Evolutionary conservation across 2,113 vertebrate species (phyloP), one percentile per base, ranked within the genome.

Genomic region (Neomonachus schauinslandi): DNA sequence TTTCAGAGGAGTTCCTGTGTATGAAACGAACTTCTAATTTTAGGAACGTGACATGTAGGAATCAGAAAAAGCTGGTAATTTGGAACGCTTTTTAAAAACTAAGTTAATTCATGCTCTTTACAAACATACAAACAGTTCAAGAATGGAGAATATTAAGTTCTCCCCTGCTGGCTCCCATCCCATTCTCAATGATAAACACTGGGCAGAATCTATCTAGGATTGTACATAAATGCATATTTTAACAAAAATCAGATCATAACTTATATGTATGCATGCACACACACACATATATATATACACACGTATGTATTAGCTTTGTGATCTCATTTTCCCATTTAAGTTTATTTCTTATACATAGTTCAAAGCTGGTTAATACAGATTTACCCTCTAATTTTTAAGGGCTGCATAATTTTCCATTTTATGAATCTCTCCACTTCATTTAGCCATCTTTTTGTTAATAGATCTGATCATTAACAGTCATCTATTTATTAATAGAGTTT

Each of bases 331-430:
- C 46, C 59, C 39, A 46, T 33, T 91, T 93, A 51, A 94, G 39
- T 80, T 57, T 93, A 69, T 95, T 83, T 96, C 77, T 92, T 76
- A 15, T 14, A 57, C 12, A 24, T 85, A 15, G 61, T 93, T 89
- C n/a, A 82, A 77, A 71, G 16, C n/a, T 72, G 5, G 8, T 94
- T 96, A 74, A 69, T 87, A 57, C 4, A 92, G 13, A 85, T 81
- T 71, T 92, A 88, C 42, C 46, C 89, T 89, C 28, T 79, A 49
- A 65, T 79, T 97, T 89, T 76, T 95, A 96, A 67, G 81, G n/a
- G 7, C 53, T 82, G 8, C 4, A 15, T 65, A 53, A 80, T 89
- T 11, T 67, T 39, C 19, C 46, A 10, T 55, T 86, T 94, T 87
- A 57, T 95, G 31, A 85, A 51, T 97, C 18, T 74, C 80, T 96